These are phyloP conservation scores for Tapirus indicus DNA, from an alignment of 2,797 vertebrate genomes.

Conservation along the genomic window DNA sequence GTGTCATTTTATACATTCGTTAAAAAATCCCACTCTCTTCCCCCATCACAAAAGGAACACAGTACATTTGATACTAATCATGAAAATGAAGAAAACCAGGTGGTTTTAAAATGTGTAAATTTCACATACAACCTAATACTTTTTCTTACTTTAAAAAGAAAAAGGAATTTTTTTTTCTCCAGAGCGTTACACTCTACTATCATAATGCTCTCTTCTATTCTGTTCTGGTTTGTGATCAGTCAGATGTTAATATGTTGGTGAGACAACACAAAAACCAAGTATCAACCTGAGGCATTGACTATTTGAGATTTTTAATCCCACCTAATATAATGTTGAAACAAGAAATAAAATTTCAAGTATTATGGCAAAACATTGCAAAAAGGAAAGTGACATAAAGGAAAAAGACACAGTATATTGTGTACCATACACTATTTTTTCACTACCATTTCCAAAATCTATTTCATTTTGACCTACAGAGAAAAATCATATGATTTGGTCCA, in stretches of 20 bases:
- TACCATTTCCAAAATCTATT: not conserved
- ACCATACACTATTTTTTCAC: not conserved
- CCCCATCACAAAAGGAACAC: not conserved
- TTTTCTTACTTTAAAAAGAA: constrained; percentile 49
- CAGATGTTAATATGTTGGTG: accelerated
- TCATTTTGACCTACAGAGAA: not conserved
- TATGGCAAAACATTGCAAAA: not conserved
- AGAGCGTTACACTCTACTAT: not conserved
- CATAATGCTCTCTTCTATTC: constrained; percentile 25
- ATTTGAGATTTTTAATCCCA: constrained; percentile 19
- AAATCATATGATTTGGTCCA: not conserved
- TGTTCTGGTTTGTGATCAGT: not conserved
- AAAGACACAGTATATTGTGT: not conserved
- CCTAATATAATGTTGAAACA: constrained; percentile 65
- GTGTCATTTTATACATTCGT: not conserved
- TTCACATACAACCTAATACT: not conserved
- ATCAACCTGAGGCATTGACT: not conserved
- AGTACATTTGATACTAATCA: not conserved
- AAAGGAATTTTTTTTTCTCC: not conserved
- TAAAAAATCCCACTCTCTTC: not conserved
- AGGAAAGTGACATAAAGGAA: not conserved
- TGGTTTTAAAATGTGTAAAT: not conserved
- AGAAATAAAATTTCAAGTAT: constrained; percentile 16
- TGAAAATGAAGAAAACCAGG: not conserved
- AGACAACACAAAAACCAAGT: constrained; percentile 12